Percentiles rank a stretch among this genome's conserved stretches.
Evolutionary conservation across 2,797 vertebrate species (phyloP).

Genomic region (Bovichtus variegatus): DNA sequence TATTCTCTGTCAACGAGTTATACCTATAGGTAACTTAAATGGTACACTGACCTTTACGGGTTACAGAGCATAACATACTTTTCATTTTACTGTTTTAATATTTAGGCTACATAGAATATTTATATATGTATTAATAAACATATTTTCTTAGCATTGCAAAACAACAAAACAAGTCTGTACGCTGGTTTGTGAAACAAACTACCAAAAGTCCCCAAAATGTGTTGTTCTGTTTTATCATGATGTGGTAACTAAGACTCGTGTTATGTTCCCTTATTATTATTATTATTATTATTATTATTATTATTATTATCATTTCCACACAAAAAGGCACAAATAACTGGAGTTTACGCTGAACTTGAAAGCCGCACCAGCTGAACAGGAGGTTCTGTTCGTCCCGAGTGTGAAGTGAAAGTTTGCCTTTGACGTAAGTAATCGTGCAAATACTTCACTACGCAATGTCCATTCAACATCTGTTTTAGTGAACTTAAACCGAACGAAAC

Average conservation of each 20-base stretch:
- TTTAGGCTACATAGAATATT: background rate
- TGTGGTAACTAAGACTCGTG: background rate
- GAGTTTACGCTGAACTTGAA: conserved; percentile 24
- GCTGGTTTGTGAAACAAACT: background rate
- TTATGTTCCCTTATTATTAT: too few species aligned
- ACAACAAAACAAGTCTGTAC: background rate
- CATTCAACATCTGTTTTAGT: background rate
- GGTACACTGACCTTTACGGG: background rate
- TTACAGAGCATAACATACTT: background rate
- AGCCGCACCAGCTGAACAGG: conserved; percentile 16
- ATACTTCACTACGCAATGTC: background rate
- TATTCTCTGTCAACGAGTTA: background rate
- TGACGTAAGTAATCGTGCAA: background rate
- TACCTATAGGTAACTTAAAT: background rate
- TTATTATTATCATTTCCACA: background rate
- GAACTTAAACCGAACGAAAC: too few species aligned
- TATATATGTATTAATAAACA: too few species aligned
- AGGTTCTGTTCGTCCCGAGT: background rate
- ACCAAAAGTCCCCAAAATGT: background rate
- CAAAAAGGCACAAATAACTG: accelerated
- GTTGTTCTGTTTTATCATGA: background rate
- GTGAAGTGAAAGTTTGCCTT: background rate
- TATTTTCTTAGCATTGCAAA: background rate
- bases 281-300: too few species aligned
- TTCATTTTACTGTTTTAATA: background rate